Percentiles rank a stretch among this genome's conserved stretches.
phyloP scores from a whole-genome alignment of 1,140 invertebrate species.

The Gryllus bimaculatus region DNA sequence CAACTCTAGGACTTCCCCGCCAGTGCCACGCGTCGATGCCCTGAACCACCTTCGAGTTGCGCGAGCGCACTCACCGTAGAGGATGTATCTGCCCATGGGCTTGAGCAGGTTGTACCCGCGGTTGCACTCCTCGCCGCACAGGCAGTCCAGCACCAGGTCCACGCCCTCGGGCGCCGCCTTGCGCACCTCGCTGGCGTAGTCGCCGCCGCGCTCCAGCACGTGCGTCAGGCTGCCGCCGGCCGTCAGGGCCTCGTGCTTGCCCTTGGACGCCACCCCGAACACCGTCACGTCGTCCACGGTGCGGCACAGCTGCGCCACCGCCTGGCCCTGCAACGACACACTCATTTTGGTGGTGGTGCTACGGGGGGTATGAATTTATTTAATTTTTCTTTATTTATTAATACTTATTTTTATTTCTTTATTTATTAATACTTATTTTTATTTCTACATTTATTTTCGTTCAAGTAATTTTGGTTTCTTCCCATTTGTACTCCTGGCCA shows the following conservation, averaged over 20 bases:
- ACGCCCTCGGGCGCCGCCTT: constrained; percentile 75
- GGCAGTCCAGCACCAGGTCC: constrained; percentile 77
- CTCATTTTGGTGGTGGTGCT: too few species aligned
- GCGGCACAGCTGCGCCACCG: constrained; percentile 68
- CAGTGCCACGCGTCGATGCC: too few species aligned
- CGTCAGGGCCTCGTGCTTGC: constrained; percentile 68
- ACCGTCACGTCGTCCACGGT: constrained; percentile 73
- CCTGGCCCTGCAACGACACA: constrained; percentile 55
- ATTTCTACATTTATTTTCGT: too few species aligned
- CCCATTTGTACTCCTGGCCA: too few species aligned
- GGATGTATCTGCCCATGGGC: constrained; percentile 81
- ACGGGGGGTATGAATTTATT: too few species aligned
- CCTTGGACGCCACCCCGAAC: constrained; percentile 75
- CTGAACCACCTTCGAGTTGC: too few species aligned
- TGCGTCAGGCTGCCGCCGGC: constrained; percentile 60
- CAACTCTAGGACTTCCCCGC: too few species aligned
- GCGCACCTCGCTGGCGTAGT: constrained; percentile 73
- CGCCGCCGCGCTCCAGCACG: constrained; percentile 61
- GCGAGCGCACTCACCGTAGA: constrained; percentile 60
- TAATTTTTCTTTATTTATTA: too few species aligned
- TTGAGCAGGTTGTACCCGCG: constrained; percentile 73
- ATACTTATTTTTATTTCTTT: too few species aligned
- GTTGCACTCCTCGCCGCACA: constrained; percentile 81
- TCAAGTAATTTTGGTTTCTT: too few species aligned
- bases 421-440: too few species aligned